These are phyloP conservation scores for Drymonia ruficornis DNA, from an alignment of 2,888 invertebrate species.

Conservation along the genomic window DNA sequence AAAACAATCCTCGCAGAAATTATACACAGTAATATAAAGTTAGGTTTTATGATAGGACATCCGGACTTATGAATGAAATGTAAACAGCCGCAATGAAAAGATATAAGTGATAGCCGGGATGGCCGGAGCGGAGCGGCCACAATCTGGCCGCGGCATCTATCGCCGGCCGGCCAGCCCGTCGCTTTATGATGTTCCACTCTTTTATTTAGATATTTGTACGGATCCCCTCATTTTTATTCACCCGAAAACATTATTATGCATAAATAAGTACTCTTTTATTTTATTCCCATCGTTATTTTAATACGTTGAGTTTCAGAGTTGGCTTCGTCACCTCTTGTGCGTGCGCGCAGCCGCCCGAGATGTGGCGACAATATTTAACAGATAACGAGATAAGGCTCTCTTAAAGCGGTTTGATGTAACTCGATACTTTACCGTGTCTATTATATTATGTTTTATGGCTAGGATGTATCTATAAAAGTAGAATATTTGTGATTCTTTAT, in stretches of 20 bases:
- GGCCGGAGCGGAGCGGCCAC: constrained; percentile 49
- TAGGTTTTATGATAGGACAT: constrained; percentile 63
- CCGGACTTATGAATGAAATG: constrained; percentile 79
- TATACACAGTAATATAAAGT: constrained; percentile 52
- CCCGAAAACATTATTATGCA: constrained; percentile 77
- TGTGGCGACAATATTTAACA: constrained; percentile 76
- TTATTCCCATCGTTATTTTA: constrained; percentile 80
- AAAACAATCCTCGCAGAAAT: constrained; percentile 30
- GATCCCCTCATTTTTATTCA: constrained; percentile 79
- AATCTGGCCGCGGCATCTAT: constrained; percentile 78
- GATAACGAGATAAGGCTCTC: constrained; percentile 75
- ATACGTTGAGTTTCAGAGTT: constrained; percentile 66
- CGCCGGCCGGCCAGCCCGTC: constrained; percentile 41
- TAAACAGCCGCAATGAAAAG: constrained; percentile 80
- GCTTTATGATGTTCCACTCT: constrained; percentile 73
- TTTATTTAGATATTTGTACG: constrained; percentile 81
- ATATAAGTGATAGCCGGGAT: constrained; percentile 74
- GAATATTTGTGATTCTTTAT: constrained; percentile 35
- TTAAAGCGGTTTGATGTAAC: constrained; percentile 76
- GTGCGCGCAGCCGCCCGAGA: constrained; percentile 62
- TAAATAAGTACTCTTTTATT: constrained; percentile 79
- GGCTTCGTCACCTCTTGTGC: constrained; percentile 73
- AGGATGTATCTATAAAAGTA: constrained; percentile 40
- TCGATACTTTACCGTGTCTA: constrained; percentile 63
- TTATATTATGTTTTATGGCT: constrained; percentile 71